Evolutionary conservation across 2,888 invertebrate genomes (phyloP).

Genomic region (Steinernema scapterisci): DNA sequence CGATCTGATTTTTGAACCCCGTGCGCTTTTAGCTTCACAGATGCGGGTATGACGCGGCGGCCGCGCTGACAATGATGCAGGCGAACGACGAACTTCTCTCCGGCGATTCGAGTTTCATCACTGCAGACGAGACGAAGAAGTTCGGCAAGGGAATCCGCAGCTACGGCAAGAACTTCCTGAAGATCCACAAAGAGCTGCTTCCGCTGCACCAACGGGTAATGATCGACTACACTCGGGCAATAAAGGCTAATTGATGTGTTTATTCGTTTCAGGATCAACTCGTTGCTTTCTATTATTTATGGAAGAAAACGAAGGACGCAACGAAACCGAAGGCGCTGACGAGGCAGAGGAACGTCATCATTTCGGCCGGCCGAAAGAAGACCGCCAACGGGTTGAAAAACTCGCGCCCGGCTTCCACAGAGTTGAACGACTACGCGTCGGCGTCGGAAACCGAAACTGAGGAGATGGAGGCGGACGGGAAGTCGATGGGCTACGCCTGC

Average conservation of each 20-base stretch:
- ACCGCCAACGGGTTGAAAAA: slow-evolving; percentile 37
- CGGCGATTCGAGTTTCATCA: slow-evolving; percentile 57
- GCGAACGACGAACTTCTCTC: slow-evolving; percentile 48
- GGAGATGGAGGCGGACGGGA: slow-evolving; percentile 74
- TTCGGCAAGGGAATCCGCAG: slow-evolving; percentile 97
- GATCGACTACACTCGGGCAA: neutral
- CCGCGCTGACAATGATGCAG: slow-evolving; percentile 79
- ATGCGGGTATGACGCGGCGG: slow-evolving; percentile 92
- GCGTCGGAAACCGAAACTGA: slow-evolving; percentile 63
- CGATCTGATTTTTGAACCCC: neutral
- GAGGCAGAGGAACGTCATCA: slow-evolving; percentile 9
- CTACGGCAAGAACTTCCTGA: slow-evolving; percentile 98
- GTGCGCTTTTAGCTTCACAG: slow-evolving; percentile 81
- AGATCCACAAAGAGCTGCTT: slow-evolving; percentile 91
- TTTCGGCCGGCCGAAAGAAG: neutral
- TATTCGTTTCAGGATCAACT: slow-evolving; percentile 78
- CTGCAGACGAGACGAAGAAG: slow-evolving; percentile 72
- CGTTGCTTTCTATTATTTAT: slow-evolving; percentile 97
- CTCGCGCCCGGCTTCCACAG: slow-evolving; percentile 68
- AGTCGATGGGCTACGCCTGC: slow-evolving; percentile 77
- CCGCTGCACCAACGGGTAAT: slow-evolving; percentile 88
- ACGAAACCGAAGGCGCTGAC: slow-evolving; percentile 93
- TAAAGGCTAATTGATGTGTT: slow-evolving; percentile 21
- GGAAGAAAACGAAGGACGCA: slow-evolving; percentile 99
- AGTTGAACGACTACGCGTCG: slow-evolving; percentile 74